A percentile compares a stretch with the other conserved stretches of the same genome.
phyloP scores from a whole-genome alignment of 2,113 vertebrate genomes.

The Oriolus oriolus region DNA sequence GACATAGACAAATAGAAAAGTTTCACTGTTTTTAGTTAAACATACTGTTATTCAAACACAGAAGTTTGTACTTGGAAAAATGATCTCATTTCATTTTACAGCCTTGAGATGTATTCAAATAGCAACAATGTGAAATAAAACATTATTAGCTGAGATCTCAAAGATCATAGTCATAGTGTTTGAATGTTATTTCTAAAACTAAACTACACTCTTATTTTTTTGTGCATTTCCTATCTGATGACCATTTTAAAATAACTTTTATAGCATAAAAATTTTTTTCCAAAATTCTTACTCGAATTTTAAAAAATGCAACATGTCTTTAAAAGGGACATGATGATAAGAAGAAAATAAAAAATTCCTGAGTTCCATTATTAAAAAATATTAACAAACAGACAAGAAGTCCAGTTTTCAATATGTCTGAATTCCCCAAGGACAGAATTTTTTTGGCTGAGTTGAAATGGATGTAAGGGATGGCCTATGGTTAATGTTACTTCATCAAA shows the following conservation, averaged over 20 bases:
- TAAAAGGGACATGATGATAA: not conserved
- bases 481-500: not conserved
- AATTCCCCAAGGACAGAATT: not conserved
- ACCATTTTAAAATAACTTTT: not conserved
- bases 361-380: not conserved
- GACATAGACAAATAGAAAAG: not conserved
- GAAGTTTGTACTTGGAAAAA: not conserved
- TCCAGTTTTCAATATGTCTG: not conserved
- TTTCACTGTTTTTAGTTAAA: not conserved
- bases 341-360: not conserved
- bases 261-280: not conserved
- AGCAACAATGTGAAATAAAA: not conserved
- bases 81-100: not conserved
- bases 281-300: not conserved
- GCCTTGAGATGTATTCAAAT: not conserved
- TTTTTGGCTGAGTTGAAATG: not conserved
- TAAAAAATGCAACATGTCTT: rapidly evolving
- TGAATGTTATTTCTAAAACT: not conserved
- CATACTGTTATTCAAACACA: not conserved
- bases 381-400: rapidly evolving
- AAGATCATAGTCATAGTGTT: not conserved
- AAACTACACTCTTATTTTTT: not conserved
- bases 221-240: not conserved
- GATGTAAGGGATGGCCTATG: not conserved
- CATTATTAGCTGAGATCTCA: not conserved